Percentiles rank a stretch among this genome's conserved stretches.
Evolutionary conservation across 2,888 invertebrate species (phyloP).

Genomic region (Calameuta filiformis): DNA sequence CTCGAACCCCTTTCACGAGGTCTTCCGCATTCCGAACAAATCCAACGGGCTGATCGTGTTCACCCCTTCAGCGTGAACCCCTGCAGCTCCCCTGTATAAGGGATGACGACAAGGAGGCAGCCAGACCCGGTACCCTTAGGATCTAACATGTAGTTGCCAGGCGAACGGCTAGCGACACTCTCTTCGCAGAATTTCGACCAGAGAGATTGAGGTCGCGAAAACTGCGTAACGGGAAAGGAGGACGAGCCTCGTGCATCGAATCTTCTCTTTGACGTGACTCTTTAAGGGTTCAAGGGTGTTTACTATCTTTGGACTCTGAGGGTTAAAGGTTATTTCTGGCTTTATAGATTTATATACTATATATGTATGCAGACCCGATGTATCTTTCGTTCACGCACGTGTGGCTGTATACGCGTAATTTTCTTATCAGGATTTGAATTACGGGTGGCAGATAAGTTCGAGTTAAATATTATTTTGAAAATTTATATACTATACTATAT

Average conservation of each 20-base stretch:
- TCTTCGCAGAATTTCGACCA: too few relatives aligned
- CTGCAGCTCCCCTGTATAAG: neutral
- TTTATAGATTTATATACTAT: neutral
- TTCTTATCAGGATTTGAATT: neutral
- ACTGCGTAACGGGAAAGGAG: neutral
- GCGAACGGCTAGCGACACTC: neutral
- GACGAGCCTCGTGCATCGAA: neutral
- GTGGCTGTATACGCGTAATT: neutral
- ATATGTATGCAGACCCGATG: neutral
- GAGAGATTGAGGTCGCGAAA: too few relatives aligned
- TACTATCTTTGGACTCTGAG: neutral
- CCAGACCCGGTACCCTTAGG: neutral
- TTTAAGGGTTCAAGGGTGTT: neutral
- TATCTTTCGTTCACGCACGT: neutral
- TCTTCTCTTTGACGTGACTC: neutral
- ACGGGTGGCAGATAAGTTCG: neutral
- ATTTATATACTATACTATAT: neutral
- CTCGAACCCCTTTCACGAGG: conserved; percentile 4
- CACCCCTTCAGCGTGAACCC: neutral
- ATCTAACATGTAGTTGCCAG: neutral
- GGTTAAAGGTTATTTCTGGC: neutral
- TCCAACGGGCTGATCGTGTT: neutral
- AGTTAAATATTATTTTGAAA: neutral
- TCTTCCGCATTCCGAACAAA: conserved; percentile 15
- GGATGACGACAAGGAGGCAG: neutral